Evolutionary conservation across 2,113 vertebrate species (phyloP).

Genomic region (Forbesichthys papilliferus): DNA sequence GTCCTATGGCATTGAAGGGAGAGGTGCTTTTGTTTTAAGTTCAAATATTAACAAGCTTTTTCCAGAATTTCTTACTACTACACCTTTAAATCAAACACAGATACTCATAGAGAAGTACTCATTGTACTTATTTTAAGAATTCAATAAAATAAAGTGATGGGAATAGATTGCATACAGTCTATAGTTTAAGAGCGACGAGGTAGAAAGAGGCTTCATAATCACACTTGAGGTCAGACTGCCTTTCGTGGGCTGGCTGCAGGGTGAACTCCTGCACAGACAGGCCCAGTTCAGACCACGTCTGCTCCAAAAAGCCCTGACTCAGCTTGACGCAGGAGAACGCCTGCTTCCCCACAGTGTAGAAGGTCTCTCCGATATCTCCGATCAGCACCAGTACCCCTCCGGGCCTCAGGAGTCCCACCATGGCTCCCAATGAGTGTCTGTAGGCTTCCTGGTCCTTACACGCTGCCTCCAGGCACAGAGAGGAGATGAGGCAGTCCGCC

Average conservation of each 20-base stretch:
- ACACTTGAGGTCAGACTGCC: slow-evolving; percentile 3
- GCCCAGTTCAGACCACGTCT: slow-evolving; percentile 41
- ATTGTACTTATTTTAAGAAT: neutral
- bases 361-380: slow-evolving; percentile 49
- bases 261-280: slow-evolving; percentile 26
- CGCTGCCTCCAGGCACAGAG: slow-evolving; percentile 64
- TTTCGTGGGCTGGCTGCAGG: neutral
- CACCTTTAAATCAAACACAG: too few relatives aligned
- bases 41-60: too few relatives aligned
- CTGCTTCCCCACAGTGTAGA: slow-evolving; percentile 55
- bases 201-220: slow-evolving; percentile 17
- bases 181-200: slow-evolving; percentile 5
- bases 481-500: slow-evolving; percentile 65
- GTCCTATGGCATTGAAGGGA: too few relatives aligned
- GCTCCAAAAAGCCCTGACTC: slow-evolving; percentile 26
- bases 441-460: slow-evolving; percentile 66
- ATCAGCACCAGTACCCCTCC: slow-evolving; percentile 67
- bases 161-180: neutral
- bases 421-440: slow-evolving; percentile 27
- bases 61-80: too few relatives aligned
- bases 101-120: too few relatives aligned
- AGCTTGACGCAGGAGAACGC: slow-evolving; percentile 65
- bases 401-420: slow-evolving; percentile 54
- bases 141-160: neutral
- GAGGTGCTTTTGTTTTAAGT: too few relatives aligned